Percentiles rank a stretch among this genome's conserved stretches.
Evolutionary conservation across 2,797 vertebrate species (phyloP).

Genomic region (Spondyliosoma cantharus): DNA sequence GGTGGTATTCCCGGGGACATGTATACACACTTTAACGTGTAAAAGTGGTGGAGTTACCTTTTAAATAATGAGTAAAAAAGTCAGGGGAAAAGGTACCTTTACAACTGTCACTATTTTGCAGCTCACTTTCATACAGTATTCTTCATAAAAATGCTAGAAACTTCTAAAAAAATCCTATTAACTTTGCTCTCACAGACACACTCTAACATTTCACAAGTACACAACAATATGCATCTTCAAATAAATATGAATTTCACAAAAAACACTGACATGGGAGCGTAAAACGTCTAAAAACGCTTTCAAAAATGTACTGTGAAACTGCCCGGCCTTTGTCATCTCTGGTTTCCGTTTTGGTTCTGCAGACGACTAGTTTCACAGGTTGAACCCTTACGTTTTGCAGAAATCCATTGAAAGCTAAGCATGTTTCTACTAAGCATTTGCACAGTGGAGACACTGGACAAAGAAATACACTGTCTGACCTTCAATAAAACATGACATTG

Average conservation of each 20-base stretch:
- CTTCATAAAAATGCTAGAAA: slow-evolving; percentile 64
- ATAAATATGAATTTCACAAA: slow-evolving; percentile 76
- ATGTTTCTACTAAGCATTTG: slow-evolving; percentile 28
- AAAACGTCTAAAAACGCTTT: slow-evolving; percentile 39
- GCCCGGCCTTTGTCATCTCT: not conserved
- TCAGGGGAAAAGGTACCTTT: slow-evolving; percentile 71
- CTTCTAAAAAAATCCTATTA: slow-evolving; percentile 58
- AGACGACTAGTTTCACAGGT: slow-evolving; percentile 11
- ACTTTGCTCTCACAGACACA: slow-evolving; percentile 57
- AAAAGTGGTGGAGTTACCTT: not conserved
- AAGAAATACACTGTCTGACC: slow-evolving; percentile 41
- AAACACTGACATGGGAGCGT: slow-evolving; percentile 23
- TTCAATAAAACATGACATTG: slow-evolving; percentile 60
- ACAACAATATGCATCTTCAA: slow-evolving; percentile 63
- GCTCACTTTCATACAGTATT: slow-evolving; percentile 42
- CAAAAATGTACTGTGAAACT: slow-evolving; percentile 33
- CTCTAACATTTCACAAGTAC: slow-evolving; percentile 63
- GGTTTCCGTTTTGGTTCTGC: slow-evolving; percentile 27
- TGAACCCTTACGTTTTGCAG: not conserved
- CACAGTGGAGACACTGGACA: slow-evolving; percentile 42
- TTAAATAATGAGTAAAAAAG: slow-evolving; percentile 41
- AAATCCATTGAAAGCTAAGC: slow-evolving; percentile 1
- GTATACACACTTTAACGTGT: too few relatives aligned
- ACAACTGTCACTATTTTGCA: slow-evolving; percentile 39
- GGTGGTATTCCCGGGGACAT: too few relatives aligned